Percentiles rank a stretch among this genome's conserved stretches.
phyloP scores from a whole-genome alignment of 2,797 vertebrate genomes.

The Benthosema pterotum region DNA sequence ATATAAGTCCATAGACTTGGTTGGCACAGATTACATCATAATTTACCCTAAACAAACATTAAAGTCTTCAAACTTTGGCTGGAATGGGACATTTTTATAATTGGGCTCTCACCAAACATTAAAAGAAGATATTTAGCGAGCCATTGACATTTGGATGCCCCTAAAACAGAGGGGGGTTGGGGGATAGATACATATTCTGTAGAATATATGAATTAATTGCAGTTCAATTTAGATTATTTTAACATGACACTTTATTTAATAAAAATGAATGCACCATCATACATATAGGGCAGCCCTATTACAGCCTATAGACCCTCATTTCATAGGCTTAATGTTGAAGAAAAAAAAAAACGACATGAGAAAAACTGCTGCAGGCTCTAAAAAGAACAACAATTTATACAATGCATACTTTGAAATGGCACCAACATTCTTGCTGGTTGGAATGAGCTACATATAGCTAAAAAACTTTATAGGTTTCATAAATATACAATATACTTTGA shows the following conservation, averaged over 20 bases:
- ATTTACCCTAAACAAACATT: no score
- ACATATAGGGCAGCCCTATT: slow-evolving; percentile 59
- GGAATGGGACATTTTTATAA: no score
- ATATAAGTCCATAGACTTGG: no score
- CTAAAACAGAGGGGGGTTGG: no score
- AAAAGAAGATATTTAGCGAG: no score
- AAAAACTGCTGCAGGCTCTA: slow-evolving; percentile 61
- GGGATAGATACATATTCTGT: not conserved
- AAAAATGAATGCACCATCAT: slow-evolving; percentile 74
- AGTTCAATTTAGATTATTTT: slow-evolving; percentile 33
- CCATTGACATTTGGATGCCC: no score
- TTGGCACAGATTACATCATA: no score
- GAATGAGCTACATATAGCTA: slow-evolving; percentile 74
- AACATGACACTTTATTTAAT: slow-evolving; percentile 79
- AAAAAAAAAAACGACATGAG: slow-evolving; percentile 21
- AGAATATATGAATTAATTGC: slow-evolving; percentile 14
- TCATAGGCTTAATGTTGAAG: slow-evolving; percentile 61
- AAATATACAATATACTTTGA: slow-evolving; percentile 80
- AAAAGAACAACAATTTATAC: slow-evolving; percentile 52
- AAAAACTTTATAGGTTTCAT: slow-evolving; percentile 78
- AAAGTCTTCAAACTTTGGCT: no score
- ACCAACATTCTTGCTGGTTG: slow-evolving; percentile 60
- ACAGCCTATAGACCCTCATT: slow-evolving; percentile 39
- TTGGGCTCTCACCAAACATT: no score
- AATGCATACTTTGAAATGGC: slow-evolving; percentile 54